These are phyloP conservation scores for Takifugu bimaculatus DNA, from an alignment of 2,113 vertebrate genomes.

Conservation along the genomic window DNA sequence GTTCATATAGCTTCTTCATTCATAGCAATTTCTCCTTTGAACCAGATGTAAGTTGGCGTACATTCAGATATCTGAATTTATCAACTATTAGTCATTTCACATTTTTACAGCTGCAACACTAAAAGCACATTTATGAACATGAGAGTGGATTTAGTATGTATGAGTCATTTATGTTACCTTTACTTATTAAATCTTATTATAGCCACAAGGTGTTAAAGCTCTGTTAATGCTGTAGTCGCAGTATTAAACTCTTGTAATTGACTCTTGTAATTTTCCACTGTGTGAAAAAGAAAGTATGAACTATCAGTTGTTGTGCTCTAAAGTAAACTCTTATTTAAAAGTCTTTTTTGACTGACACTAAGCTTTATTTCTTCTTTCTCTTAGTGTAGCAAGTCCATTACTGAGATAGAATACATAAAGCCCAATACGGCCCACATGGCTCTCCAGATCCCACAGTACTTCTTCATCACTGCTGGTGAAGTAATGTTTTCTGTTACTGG, in stretches of 20 bases:
- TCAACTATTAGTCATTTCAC: background rate
- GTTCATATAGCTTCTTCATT: conserved; percentile 81
- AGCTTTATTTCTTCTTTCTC: conserved; percentile 1
- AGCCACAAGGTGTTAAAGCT: too few species aligned
- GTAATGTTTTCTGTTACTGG: conserved; percentile 94
- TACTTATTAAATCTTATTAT: too few species aligned
- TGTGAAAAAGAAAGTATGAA: too few species aligned
- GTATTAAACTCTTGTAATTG: too few species aligned
- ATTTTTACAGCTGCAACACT: too few species aligned
- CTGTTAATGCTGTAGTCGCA: too few species aligned
- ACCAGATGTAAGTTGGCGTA: conserved; percentile 54
- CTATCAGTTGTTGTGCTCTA: too few species aligned
- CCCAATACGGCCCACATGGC: conserved; percentile 85
- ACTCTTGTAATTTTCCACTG: too few species aligned
- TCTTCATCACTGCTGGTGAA: conserved; percentile 88
- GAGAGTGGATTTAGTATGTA: too few species aligned
- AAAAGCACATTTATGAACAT: too few species aligned
- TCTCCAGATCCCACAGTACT: conserved; percentile 95
- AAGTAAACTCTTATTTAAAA: background rate
- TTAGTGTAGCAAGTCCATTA: conserved; percentile 61
- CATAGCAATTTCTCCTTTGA: conserved; percentile 45
- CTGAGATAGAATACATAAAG: conserved; percentile 73
- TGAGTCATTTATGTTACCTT: too few species aligned
- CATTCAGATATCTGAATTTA: background rate
- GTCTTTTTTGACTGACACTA: background rate